Conservation (phyloP, 1,140 invertebrate genomes). For the Lerema accius region DNA sequence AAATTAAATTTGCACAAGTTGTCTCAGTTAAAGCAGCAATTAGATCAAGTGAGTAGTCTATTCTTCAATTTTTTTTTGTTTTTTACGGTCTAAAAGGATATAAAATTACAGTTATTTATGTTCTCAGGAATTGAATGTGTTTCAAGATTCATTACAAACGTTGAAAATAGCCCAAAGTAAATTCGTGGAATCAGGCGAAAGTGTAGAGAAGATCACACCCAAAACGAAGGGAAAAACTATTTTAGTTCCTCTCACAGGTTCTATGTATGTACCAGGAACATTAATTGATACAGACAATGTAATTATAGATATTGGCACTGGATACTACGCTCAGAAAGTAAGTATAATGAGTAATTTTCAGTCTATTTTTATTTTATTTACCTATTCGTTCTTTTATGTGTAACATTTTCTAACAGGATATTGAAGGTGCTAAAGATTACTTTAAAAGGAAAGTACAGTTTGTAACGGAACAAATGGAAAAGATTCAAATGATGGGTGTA, state of each 20-base stretch:
- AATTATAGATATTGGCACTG: slow-evolving; percentile 96
- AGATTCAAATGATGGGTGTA: slow-evolving; percentile 92
- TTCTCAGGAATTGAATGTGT: slow-evolving; percentile 90
- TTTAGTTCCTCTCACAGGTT: slow-evolving; percentile 95
- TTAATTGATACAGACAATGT: slow-evolving; percentile 92
- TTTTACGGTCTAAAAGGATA: slow-evolving; percentile 1
- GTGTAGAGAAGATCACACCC: slow-evolving; percentile 90
- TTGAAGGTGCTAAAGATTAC: slow-evolving; percentile 93
- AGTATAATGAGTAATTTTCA: slow-evolving; percentile 36
- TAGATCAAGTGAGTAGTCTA: slow-evolving; percentile 88
- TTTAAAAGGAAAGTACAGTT: slow-evolving; percentile 96
- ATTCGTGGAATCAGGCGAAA: slow-evolving; percentile 93
- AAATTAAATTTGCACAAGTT: slow-evolving; percentile 91
- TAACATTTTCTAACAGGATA: slow-evolving; percentile 85
- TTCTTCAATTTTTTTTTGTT: slow-evolving; percentile 31
- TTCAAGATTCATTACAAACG: slow-evolving; percentile 94
- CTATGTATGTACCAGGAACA: slow-evolving; percentile 97
- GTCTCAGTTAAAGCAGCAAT: slow-evolving; percentile 91
- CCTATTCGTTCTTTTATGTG: too few species aligned
- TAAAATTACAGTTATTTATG: slow-evolving; percentile 46
- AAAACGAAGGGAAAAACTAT: slow-evolving; percentile 91
- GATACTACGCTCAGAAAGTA: slow-evolving; percentile 97
- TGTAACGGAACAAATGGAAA: slow-evolving; percentile 97
- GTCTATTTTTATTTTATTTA: too few species aligned
- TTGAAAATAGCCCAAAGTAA: slow-evolving; percentile 95